phyloP scores from a whole-genome alignment of 1,140 invertebrate genomes.

The Hyposmocoma kahamanoa region DNA sequence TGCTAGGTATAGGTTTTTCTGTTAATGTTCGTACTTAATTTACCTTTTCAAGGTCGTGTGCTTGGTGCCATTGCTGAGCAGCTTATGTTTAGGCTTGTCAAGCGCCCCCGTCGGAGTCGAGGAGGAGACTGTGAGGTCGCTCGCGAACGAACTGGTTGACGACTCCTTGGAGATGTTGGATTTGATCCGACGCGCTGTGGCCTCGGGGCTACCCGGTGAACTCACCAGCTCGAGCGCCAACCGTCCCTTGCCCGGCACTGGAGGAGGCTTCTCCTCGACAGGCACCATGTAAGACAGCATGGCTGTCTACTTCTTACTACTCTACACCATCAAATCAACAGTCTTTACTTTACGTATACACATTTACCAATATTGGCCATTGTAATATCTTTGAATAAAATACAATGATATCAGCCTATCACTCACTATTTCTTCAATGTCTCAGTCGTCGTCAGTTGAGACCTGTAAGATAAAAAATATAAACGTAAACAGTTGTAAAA shows the following conservation, averaged over 20 bases:
- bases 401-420: slow-evolving; percentile 1
- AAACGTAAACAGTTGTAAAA: too few species aligned
- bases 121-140: slow-evolving; percentile 73
- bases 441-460: slow-evolving; percentile 13
- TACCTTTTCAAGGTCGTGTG: slow-evolving; percentile 78
- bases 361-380: slow-evolving; percentile 16
- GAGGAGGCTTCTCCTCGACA: slow-evolving; percentile 77
- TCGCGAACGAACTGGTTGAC: slow-evolving; percentile 75
- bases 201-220: slow-evolving; percentile 45
- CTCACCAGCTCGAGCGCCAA: slow-evolving; percentile 58
- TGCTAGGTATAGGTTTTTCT: neutral
- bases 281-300: slow-evolving; percentile 81
- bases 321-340: slow-evolving; percentile 19
- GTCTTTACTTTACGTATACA: slow-evolving; percentile 13
- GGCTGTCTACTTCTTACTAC: slow-evolving; percentile 27
- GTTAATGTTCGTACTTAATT: slow-evolving; percentile 12
- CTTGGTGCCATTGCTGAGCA: slow-evolving; percentile 75
- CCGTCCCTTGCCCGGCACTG: slow-evolving; percentile 68
- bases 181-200: slow-evolving; percentile 33
- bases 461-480: slow-evolving; percentile 41
- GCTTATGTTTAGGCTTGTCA: slow-evolving; percentile 75
- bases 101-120: slow-evolving; percentile 72
- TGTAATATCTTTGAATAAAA: slow-evolving; percentile 5
- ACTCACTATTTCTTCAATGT: neutral
- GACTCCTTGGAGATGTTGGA: slow-evolving; percentile 74